Conservation (phyloP, 2,797 vertebrate species). For the Galagoides demidoff region DNA sequence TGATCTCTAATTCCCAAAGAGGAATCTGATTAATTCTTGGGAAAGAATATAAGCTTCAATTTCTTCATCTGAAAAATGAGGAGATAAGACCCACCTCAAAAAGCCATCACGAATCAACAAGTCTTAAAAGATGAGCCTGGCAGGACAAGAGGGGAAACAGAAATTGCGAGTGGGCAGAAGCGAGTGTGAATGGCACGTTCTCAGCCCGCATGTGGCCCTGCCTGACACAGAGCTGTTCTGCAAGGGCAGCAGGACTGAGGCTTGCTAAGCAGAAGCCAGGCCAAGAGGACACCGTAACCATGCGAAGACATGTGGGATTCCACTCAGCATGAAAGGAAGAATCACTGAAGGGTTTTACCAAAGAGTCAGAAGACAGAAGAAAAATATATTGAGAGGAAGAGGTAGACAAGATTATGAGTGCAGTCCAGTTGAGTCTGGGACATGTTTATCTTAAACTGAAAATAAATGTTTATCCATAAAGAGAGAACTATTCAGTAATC, state of each 20-base stretch:
- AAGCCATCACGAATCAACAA: slow-evolving; percentile 45
- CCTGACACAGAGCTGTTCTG: not conserved
- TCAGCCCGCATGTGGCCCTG: not conserved
- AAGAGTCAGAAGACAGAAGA: slow-evolving; percentile 1
- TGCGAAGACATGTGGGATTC: not conserved
- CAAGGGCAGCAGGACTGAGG: not conserved
- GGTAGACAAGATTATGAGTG: not conserved
- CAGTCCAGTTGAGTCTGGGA: not conserved
- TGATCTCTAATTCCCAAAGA: slow-evolving; percentile 43
- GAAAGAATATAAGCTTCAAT: slow-evolving; percentile 21
- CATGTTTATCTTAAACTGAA: slow-evolving; percentile 44
- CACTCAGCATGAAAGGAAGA: not conserved
- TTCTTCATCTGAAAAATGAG: slow-evolving; percentile 7
- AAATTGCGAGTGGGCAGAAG: not conserved
- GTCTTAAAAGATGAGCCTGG: not conserved
- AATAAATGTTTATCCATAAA: not conserved
- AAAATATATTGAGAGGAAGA: not conserved
- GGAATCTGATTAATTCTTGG: not conserved
- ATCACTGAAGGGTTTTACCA: not conserved
- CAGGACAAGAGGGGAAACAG: not conserved
- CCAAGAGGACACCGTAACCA: not conserved
- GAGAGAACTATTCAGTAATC: not conserved
- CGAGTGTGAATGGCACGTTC: not conserved
- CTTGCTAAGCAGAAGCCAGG: not conserved
- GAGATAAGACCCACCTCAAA: not conserved